These are phyloP conservation scores for Eupeodes luniger DNA, from an alignment of 2,888 invertebrate genomes.

Conservation along the genomic window DNA sequence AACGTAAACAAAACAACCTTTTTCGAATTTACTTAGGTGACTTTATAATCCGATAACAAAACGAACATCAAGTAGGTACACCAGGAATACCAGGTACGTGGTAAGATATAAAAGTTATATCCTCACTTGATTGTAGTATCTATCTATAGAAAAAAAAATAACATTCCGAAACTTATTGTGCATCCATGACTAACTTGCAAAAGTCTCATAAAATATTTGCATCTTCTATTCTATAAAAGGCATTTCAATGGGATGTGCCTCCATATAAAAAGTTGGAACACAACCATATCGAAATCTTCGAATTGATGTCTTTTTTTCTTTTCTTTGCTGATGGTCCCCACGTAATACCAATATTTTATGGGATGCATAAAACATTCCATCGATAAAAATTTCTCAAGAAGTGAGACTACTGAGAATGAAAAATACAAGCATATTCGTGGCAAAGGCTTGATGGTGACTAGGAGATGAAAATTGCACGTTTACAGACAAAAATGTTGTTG, in stretches of 20 bases:
- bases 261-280: not conserved
- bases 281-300: conserved; percentile 47
- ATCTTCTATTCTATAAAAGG: not conserved
- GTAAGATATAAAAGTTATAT: not conserved
- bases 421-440: conserved; percentile 31
- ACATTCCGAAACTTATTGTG: conserved; percentile 2
- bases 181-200: conserved; percentile 8
- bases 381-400: conserved; percentile 71
- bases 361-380: conserved; percentile 72
- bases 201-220: conserved; percentile 33
- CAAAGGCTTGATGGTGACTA: conserved; percentile 38
- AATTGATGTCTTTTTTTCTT: conserved; percentile 40
- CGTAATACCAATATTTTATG: conserved; percentile 73
- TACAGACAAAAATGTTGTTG: not conserved
- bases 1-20: not conserved
- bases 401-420: conserved; percentile 59
- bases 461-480: conserved; percentile 32
- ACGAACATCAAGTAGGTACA: not conserved
- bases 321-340: conserved; percentile 50
- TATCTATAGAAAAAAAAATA: not conserved
- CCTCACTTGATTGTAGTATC: not conserved
- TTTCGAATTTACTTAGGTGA: not conserved
- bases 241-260: conserved; percentile 9
- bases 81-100: not conserved
- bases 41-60: not conserved